Evolutionary conservation across 2,113 vertebrate species (phyloP).

Genomic region (Thunnus thynnus): DNA sequence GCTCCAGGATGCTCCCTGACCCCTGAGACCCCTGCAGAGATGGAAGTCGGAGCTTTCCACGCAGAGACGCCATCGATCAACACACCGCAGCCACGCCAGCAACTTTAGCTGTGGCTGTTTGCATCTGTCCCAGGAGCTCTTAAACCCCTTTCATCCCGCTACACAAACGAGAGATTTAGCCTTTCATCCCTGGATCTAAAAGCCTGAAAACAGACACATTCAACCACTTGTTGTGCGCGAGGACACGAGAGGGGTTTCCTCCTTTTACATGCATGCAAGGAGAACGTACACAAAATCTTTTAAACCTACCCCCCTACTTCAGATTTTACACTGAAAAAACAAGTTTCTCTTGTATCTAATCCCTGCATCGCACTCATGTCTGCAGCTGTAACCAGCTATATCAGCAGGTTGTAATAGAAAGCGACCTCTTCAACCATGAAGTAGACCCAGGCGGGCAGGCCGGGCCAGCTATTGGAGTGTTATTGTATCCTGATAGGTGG

Average conservation of each 20-base stretch:
- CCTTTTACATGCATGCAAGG: not conserved
- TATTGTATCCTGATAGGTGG: constrained; percentile 32
- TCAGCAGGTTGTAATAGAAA: constrained; percentile 19
- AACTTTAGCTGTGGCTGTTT: constrained; percentile 31
- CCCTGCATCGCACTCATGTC: not conserved
- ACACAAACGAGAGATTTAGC: constrained; percentile 64
- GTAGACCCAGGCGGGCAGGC: not conserved
- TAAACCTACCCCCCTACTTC: no score
- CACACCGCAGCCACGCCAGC: not conserved
- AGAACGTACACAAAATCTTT: no score
- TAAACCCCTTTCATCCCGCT: constrained; percentile 63
- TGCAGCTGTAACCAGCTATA: constrained; percentile 1
- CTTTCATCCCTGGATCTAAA: constrained; percentile 59
- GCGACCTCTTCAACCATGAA: constrained; percentile 32
- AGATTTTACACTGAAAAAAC: no score
- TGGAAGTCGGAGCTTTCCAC: not conserved
- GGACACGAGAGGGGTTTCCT: not conserved
- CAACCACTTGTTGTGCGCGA: constrained; percentile 34
- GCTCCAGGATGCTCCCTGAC: constrained; percentile 32
- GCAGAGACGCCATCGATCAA: constrained; percentile 29
- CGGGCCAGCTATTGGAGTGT: not conserved
- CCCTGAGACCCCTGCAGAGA: not conserved
- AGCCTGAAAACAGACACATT: constrained; percentile 29
- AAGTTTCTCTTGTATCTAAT: no score
- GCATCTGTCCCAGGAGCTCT: constrained; percentile 61